Percentiles rank a stretch among this genome's conserved stretches.
These are phyloP conservation scores for Salvelinus fontinalis DNA, from an alignment of 2,113 vertebrate genomes.

Conservation along the genomic window DNA sequence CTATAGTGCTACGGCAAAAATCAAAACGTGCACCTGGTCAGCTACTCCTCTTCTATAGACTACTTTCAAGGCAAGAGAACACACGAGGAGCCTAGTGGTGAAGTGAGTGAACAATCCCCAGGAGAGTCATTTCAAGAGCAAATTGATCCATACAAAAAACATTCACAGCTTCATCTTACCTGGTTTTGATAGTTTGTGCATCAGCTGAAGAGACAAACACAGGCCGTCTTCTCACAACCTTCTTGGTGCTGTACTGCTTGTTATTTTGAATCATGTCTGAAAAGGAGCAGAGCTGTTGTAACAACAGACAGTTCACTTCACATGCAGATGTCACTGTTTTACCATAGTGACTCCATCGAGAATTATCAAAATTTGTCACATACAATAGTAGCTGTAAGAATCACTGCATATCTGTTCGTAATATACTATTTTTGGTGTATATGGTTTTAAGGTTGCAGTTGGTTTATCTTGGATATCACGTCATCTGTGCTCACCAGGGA, in stretches of 20 bases:
- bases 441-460: not conserved
- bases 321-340: not conserved
- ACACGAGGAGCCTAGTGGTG: not conserved
- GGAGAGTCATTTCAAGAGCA: too few species aligned
- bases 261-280: conserved; percentile 70
- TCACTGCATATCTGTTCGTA: too few species aligned
- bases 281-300: conserved; percentile 4
- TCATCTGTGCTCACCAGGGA: conserved; percentile 55
- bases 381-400: not conserved
- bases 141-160: not conserved
- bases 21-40: not conserved
- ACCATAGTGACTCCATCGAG: too few species aligned
- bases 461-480: not conserved
- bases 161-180: conserved; percentile 26
- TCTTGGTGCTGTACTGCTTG: conserved; percentile 44
- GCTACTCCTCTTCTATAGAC: not conserved
- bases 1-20: too few species aligned
- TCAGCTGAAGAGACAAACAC: conserved; percentile 57
- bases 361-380: not conserved
- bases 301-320: not conserved
- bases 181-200: conserved; percentile 30
- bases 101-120: too few species aligned
- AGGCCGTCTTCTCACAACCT: conserved; percentile 57
- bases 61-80: not conserved
- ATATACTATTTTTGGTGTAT: not conserved